Conservation (phyloP, 2,797 vertebrate species). For the Hemibagrus guttatus region DNA sequence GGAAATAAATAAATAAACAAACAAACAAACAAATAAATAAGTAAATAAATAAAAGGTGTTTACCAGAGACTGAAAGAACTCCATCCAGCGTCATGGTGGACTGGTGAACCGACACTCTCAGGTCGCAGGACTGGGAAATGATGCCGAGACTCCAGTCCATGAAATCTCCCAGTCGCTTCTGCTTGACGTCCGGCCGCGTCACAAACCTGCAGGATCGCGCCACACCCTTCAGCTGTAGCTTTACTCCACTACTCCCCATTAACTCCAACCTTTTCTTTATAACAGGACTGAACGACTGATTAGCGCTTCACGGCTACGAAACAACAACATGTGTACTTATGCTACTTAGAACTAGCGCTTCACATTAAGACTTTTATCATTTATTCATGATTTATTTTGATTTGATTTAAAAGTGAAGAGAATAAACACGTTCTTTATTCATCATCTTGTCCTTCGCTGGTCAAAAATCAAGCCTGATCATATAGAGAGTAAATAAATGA, state of each 20-base stretch:
- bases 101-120: conserved; percentile 70
- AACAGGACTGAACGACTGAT: neutral
- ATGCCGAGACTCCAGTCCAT: conserved; percentile 89
- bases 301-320: too few species aligned
- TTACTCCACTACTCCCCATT: neutral
- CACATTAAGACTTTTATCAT: neutral
- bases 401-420: neutral
- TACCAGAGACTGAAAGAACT: conserved; percentile 91
- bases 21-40: neutral
- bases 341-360: too few species aligned
- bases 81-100: conserved; percentile 83
- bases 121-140: conserved; percentile 78
- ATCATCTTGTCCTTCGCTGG: neutral
- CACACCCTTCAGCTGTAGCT: neutral
- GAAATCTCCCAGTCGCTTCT: conserved; percentile 87
- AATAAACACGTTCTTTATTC: too few species aligned
- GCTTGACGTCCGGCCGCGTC: conserved; percentile 89
- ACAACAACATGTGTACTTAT: too few species aligned
- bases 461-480: too few species aligned
- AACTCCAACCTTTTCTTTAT: neutral
- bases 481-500: too few species aligned
- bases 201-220: conserved; percentile 80
- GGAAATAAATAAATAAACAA: neutral
- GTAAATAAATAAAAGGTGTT: neutral
- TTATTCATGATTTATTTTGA: neutral